phyloP scores from a whole-genome alignment of 2,888 invertebrate species.

The Cyclophora punctaria region DNA sequence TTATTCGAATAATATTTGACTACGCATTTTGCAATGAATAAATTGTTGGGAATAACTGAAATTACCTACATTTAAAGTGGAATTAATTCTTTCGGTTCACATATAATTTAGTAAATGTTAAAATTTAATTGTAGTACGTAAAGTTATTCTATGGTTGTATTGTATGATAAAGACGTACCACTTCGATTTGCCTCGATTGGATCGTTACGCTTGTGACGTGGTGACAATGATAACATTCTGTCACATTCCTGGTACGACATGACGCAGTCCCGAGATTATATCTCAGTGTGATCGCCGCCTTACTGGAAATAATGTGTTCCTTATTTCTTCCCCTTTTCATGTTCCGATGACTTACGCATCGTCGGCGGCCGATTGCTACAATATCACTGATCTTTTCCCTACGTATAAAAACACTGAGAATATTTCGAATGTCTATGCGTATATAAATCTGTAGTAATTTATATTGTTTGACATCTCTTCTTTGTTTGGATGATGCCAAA shows the following conservation, averaged over 20 bases:
- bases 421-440: conserved; percentile 31
- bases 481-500: too few relatives aligned
- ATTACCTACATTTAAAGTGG: too few relatives aligned
- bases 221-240: conserved; percentile 28
- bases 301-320: conserved; percentile 47
- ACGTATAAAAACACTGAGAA: conserved; percentile 30
- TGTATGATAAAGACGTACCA: too few relatives aligned
- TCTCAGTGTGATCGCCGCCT: conserved; percentile 42
- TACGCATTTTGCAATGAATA: too few relatives aligned
- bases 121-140: too few relatives aligned
- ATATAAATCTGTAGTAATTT: conserved; percentile 28
- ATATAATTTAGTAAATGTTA: too few relatives aligned
- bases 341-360: conserved; percentile 35
- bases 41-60: too few relatives aligned
- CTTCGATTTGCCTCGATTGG: background rate
- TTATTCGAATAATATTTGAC: too few relatives aligned
- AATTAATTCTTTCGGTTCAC: too few relatives aligned
- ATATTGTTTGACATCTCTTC: conserved; percentile 5
- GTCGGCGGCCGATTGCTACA: conserved; percentile 30
- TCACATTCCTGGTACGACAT: conserved; percentile 35
- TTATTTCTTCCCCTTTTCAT: conserved; percentile 33
- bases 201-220: conserved; percentile 1
- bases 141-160: too few relatives aligned
- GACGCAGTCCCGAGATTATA: conserved; percentile 37
- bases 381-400: conserved; percentile 34